Conservation (phyloP, 2,113 vertebrate genomes). For the Paramisgurnus dabryanus region DNA sequence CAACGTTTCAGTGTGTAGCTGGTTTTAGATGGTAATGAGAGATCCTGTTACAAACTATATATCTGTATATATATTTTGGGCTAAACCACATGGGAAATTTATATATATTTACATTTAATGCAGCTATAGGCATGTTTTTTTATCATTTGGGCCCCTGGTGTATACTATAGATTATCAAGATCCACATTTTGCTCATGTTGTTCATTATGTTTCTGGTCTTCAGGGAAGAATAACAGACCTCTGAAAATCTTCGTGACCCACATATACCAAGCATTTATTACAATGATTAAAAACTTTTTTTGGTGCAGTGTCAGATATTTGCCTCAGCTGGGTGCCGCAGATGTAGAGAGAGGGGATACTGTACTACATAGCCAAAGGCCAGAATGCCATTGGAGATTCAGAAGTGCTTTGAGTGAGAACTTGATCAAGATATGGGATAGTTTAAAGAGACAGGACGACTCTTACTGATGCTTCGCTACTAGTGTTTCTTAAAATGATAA, state of each 20-base stretch:
- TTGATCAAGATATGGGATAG: constrained; percentile 1
- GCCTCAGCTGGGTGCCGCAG: constrained; percentile 48
- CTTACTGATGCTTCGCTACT: constrained; percentile 20
- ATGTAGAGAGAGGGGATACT: constrained; percentile 40
- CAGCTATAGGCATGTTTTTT: not conserved
- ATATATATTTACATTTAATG: not conserved
- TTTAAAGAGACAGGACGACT: constrained; percentile 28
- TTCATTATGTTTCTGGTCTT: constrained; percentile 39
- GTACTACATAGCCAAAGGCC: constrained; percentile 15
- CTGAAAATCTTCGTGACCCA: constrained; percentile 18
- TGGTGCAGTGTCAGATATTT: not conserved
- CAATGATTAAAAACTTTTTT: constrained; percentile 17
- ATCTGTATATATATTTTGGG: not conserved
- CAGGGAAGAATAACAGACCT: not conserved
- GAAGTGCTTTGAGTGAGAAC: constrained; percentile 12
- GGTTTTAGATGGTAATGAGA: constrained; percentile 10
- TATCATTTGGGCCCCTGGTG: not conserved
- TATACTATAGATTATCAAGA: not conserved
- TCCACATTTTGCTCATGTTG: constrained; percentile 26
- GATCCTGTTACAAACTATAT: not conserved
- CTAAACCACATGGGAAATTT: not conserved
- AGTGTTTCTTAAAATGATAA: not conserved
- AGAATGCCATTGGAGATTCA: constrained; percentile 19
- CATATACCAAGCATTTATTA: not conserved
- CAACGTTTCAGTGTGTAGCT: not conserved